Evolutionary conservation across 2,888 invertebrate genomes (phyloP).

Genomic region (Noctua comes): DNA sequence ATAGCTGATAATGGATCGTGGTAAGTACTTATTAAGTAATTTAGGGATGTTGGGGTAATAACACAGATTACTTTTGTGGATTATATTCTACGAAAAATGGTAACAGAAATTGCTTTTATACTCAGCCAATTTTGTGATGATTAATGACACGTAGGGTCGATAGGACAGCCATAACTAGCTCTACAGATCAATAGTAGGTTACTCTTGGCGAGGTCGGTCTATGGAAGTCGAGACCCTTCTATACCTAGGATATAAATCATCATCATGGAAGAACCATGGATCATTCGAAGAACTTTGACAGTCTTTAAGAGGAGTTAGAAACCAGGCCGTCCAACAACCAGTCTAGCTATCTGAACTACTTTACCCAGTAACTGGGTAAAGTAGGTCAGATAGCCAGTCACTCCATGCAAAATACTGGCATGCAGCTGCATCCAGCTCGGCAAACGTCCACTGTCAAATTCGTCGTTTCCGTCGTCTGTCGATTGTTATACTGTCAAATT

Average conservation of each 20-base stretch:
- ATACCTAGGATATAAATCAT: no score
- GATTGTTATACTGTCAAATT: no score
- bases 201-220: not conserved
- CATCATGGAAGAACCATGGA: no score
- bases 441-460: no score
- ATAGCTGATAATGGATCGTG: conserved; percentile 1
- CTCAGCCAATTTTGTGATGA: not conserved
- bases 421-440: not conserved
- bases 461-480: no score
- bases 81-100: not conserved
- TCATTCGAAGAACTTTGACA: not conserved
- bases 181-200: not conserved
- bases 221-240: not conserved
- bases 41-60: conserved; percentile 17
- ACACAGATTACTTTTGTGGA: not conserved
- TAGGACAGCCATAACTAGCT: not conserved
- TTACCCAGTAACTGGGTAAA: not conserved
- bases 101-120: not conserved
- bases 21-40: conserved; percentile 2
- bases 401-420: not conserved
- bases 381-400: not conserved
- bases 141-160: not conserved
- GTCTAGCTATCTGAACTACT: no score
- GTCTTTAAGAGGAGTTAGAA: not conserved
- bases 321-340: not conserved